phyloP scores from a whole-genome alignment of 2,113 vertebrate species.

The Muntiacus reevesi region DNA sequence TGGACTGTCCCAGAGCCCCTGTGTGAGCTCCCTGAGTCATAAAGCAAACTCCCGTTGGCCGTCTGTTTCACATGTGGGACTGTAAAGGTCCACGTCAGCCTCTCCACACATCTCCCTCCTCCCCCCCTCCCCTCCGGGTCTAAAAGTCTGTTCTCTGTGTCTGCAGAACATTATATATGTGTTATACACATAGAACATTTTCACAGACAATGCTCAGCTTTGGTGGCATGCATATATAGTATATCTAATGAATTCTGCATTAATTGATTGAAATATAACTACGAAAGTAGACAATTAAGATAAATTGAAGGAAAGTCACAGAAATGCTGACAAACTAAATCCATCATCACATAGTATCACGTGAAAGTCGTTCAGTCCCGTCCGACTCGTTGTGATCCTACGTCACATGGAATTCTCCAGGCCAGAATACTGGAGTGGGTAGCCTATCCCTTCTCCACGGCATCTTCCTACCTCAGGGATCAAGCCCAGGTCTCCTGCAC shows the following conservation, averaged over 20 bases:
- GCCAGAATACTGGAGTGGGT: background rate
- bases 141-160: background rate
- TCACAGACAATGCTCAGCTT: background rate
- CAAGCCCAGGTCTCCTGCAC: background rate
- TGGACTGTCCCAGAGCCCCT: background rate
- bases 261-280: background rate
- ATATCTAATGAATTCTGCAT: background rate
- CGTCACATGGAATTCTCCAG: background rate
- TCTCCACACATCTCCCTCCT: background rate
- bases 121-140: background rate
- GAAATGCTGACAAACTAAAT: background rate
- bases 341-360: background rate
- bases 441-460: background rate
- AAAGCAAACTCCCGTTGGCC: fast-evolving
- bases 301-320: background rate
- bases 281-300: background rate
- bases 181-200: background rate
- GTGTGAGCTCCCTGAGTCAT: background rate
- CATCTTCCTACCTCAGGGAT: background rate
- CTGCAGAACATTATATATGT: background rate
- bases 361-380: fast-evolving
- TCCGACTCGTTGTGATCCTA: background rate
- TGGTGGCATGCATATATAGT: background rate
- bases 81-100: background rate
- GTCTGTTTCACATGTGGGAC: fast-evolving